Percentiles rank a stretch among this genome's conserved stretches.
Conservation (phyloP, 2,797 vertebrate species). For the Valencia hispanica region DNA sequence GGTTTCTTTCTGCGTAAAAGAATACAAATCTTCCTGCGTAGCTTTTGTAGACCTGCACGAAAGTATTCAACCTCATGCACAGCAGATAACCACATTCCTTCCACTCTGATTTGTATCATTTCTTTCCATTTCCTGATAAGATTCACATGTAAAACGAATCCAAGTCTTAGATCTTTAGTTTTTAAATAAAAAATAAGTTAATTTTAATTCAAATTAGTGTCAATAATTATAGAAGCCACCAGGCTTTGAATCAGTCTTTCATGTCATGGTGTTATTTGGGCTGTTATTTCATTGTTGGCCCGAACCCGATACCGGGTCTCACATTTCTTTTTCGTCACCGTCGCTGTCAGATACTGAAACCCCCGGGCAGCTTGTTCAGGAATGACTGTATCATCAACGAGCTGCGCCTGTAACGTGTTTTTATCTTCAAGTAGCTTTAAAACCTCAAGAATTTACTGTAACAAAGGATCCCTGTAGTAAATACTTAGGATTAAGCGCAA, state of each 20-base stretch:
- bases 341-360: conserved; percentile 5
- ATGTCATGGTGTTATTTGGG: background rate
- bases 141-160: conserved; percentile 15
- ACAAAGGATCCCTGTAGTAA: conserved; percentile 6
- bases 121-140: conserved; percentile 10
- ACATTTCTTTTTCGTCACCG: background rate
- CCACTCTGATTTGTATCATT: conserved; percentile 33
- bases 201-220: background rate
- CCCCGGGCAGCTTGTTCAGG: conserved; percentile 2
- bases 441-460: background rate
- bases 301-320: background rate
- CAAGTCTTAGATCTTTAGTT: conserved; percentile 3
- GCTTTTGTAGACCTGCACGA: background rate
- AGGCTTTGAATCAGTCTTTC: background rate
- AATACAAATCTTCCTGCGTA: conserved; percentile 1
- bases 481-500: background rate
- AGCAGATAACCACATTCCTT: conserved; percentile 25
- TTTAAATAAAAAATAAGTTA: background rate
- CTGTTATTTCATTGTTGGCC: background rate
- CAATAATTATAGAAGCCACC: background rate
- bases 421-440: background rate
- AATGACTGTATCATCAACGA: conserved; percentile 8
- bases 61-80: background rate
- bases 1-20: background rate
- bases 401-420: background rate